Evolutionary conservation across 2,888 invertebrate species (phyloP).

Genomic region (Pterostichus niger): DNA sequence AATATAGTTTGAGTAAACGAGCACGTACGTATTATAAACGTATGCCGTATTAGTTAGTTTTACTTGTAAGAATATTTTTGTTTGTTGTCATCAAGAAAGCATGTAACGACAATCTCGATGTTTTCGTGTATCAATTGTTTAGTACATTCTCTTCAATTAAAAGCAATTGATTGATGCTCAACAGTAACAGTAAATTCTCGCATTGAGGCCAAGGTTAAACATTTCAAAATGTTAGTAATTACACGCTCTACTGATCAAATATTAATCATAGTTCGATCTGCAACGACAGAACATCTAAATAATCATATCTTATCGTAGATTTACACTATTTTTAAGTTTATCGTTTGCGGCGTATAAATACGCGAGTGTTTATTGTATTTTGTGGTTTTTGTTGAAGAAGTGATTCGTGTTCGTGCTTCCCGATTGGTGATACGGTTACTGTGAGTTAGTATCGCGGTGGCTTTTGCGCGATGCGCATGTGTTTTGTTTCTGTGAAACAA

Average conservation of each 20-base stretch:
- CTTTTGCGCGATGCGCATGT: constrained; percentile 41
- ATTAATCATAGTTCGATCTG: background rate
- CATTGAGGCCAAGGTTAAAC: constrained; percentile 58
- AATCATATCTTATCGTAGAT: background rate
- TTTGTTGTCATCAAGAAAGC: background rate
- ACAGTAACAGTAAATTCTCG: constrained; percentile 36
- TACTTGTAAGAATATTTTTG: background rate
- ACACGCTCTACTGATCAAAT: background rate
- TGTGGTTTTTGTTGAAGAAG: background rate
- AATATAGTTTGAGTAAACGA: too few species aligned
- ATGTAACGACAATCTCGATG: background rate
- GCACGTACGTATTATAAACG: too few species aligned
- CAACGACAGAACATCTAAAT: background rate
- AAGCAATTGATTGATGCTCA: constrained; percentile 57
- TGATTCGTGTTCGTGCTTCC: background rate
- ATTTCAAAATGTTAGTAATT: constrained; percentile 41
- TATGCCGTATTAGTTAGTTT: too few species aligned
- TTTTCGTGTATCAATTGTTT: constrained; percentile 16
- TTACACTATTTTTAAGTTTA: too few species aligned
- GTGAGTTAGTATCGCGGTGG: constrained; percentile 39
- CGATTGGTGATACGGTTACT: background rate
- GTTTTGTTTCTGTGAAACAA: constrained; percentile 48
- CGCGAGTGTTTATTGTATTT: background rate
- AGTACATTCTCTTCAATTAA: constrained; percentile 39
- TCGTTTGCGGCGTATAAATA: too few species aligned